Percentiles rank a stretch among this genome's conserved stretches.
phyloP scores from a whole-genome alignment of 2,113 vertebrate species.

The Orcinus orca region DNA sequence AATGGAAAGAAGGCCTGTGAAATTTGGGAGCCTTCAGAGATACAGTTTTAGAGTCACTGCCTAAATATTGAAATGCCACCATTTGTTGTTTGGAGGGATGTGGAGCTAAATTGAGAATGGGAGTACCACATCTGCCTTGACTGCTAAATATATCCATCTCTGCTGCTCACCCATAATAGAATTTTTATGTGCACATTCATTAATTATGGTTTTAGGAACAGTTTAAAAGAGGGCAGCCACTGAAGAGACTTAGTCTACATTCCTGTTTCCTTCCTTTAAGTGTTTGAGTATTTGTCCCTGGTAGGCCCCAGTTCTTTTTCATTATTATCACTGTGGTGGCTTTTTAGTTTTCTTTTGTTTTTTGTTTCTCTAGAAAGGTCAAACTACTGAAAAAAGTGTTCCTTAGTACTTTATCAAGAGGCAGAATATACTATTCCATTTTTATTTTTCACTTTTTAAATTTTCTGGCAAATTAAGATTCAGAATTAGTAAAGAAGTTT shows the following conservation, averaged over 20 bases:
- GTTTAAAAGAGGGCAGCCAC: slow-evolving; percentile 16
- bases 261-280: background rate
- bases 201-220: slow-evolving; percentile 10
- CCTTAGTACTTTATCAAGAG: background rate
- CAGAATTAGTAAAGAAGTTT: background rate
- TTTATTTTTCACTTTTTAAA: background rate
- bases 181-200: slow-evolving; percentile 34
- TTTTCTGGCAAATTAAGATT: slow-evolving; percentile 31
- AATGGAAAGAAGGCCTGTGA: slow-evolving; percentile 48
- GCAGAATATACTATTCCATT: background rate
- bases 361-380: slow-evolving; percentile 11
- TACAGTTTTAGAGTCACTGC: slow-evolving; percentile 57
- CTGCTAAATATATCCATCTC: slow-evolving; percentile 47
- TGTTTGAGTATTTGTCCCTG: background rate
- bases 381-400: slow-evolving; percentile 17
- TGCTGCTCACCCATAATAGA: slow-evolving; percentile 35
- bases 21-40: slow-evolving; percentile 40
- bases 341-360: background rate
- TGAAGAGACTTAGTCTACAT: background rate
- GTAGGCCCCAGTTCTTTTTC: background rate
- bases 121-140: slow-evolving; percentile 58
- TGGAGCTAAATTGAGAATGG: slow-evolving; percentile 55
- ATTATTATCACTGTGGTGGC: background rate
- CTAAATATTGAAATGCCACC: slow-evolving; percentile 72
- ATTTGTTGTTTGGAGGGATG: slow-evolving; percentile 63